These are phyloP conservation scores for Astropecten irregularis DNA, from an alignment of 53 echinoderm and acorn worm species.

Conservation along the genomic window DNA sequence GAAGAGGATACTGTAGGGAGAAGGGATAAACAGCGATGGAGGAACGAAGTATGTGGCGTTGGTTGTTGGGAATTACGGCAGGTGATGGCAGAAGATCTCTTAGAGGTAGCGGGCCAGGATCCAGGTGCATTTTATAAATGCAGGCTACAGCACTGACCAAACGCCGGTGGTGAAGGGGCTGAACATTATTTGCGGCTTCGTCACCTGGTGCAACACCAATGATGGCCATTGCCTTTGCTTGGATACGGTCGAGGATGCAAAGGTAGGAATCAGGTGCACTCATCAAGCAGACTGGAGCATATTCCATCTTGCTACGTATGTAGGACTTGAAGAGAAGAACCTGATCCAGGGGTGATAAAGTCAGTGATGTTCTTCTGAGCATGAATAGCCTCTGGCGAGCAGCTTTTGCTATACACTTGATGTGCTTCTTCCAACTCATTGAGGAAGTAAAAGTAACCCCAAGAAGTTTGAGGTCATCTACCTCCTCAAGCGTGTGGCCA, in stretches of 20 bases:
- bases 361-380: slow-evolving; percentile 2
- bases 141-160: slow-evolving; percentile 13
- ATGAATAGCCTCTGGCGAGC: slow-evolving; percentile 10
- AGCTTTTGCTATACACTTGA: background rate
- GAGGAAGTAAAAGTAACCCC: slow-evolving; percentile 3
- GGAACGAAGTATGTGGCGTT: background rate
- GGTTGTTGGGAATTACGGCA: slow-evolving; percentile 20
- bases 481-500: slow-evolving; percentile 10
- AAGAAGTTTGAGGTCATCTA: slow-evolving; percentile 16
- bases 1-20: background rate
- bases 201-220: slow-evolving; percentile 3
- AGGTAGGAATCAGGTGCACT: slow-evolving; percentile 12
- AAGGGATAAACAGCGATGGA: background rate
- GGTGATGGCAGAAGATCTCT: background rate
- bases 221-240: background rate
- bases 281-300: no score
- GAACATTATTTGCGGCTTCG: background rate
- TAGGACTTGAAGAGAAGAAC: no score
- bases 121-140: slow-evolving; percentile 25
- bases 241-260: background rate
- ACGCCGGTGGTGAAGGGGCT: slow-evolving; percentile 12
- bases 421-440: background rate
- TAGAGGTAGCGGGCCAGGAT: slow-evolving; percentile 5
- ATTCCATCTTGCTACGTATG: no score
- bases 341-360: background rate